These are phyloP conservation scores for Neotoma lepida DNA, from an alignment of 2,113 vertebrate genomes.

Conservation along the genomic window DNA sequence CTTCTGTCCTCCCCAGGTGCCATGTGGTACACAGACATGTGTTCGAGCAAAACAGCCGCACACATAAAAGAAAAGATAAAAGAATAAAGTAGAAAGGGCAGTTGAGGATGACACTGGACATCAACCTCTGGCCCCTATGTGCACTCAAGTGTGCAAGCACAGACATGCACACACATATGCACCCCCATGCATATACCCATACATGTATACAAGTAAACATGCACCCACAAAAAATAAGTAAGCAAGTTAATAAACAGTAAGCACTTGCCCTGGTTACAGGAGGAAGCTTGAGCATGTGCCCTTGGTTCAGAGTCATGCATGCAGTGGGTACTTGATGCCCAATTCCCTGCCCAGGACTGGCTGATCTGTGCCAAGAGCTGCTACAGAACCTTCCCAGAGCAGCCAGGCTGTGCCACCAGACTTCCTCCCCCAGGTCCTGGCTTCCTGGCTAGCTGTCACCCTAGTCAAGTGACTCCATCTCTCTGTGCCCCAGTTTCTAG, in stretches of 20 bases:
- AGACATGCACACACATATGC: background rate
- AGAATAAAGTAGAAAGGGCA: background rate
- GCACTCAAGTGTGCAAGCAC: background rate
- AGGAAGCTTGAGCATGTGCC: accelerated
- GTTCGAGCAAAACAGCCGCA: background rate
- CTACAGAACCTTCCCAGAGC: background rate
- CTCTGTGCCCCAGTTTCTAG: background rate
- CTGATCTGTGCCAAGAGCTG: background rate
- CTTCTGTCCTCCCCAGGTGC: background rate
- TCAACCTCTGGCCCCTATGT: background rate
- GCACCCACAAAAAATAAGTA: no score
- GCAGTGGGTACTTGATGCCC: background rate
- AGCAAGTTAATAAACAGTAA: no score
- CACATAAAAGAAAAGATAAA: background rate
- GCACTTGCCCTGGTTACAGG: background rate
- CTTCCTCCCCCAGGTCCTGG: background rate
- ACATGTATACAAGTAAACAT: background rate
- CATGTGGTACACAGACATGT: background rate
- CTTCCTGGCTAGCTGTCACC: slow-evolving; percentile 4
- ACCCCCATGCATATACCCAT: background rate
- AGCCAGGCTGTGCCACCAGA: background rate
- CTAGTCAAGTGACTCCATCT: background rate
- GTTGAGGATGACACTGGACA: no score
- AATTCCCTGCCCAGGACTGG: background rate
- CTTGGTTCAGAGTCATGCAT: background rate